Evolutionary conservation across 1,140 invertebrate genomes (phyloP).

Genomic region (Apis cerana): DNA sequence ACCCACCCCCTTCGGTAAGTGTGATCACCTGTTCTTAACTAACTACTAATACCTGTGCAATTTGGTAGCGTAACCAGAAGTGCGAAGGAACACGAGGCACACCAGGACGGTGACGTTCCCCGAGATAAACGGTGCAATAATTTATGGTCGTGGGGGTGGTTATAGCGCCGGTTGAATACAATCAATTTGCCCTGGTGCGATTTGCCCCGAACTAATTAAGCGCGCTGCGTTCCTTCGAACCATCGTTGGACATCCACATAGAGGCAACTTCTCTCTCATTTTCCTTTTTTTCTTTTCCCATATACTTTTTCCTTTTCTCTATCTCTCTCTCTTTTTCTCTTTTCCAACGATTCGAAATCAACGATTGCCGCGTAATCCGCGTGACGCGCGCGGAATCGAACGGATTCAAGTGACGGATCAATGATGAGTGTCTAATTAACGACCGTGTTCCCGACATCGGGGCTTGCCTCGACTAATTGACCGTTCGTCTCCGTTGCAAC

Average conservation of each 20-base stretch:
- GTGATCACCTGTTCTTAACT: neutral
- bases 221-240: constrained; percentile 1
- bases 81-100: constrained; percentile 2
- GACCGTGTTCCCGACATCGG: constrained; percentile 38
- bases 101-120: neutral
- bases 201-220: constrained; percentile 23
- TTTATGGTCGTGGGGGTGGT: neutral
- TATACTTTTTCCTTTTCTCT: no score
- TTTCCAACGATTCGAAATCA: neutral
- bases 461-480: constrained; percentile 64
- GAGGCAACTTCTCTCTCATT: no score
- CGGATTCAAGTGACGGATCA: constrained; percentile 57
- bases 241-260: neutral
- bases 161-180: constrained; percentile 13
- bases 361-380: constrained; percentile 17
- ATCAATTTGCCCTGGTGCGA: constrained; percentile 25
- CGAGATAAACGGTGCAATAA: constrained; percentile 38
- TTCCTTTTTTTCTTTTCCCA: neutral
- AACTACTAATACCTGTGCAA: neutral
- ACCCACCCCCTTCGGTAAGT: constrained; percentile 11
- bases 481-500: constrained; percentile 61
- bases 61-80: constrained; percentile 1
- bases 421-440: constrained; percentile 67
- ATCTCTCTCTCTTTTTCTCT: neutral
- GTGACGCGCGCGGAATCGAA: constrained; percentile 26